Evolutionary conservation across 2,888 invertebrate species (phyloP).

Genomic region (Rotaria sp.): DNA sequence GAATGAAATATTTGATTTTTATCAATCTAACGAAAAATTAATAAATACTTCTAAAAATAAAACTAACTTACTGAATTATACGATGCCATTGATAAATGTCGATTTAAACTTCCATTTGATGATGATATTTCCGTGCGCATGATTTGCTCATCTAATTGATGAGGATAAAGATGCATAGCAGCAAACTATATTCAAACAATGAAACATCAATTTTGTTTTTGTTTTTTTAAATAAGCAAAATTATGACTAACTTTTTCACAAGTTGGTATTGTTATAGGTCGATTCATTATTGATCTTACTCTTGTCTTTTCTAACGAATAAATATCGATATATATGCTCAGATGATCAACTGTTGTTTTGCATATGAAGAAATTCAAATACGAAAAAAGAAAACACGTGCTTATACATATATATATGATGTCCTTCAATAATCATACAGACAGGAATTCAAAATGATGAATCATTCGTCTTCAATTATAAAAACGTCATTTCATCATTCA

Average conservation of each 20-base stretch:
- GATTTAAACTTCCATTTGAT: not conserved
- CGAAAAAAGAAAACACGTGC: not conserved
- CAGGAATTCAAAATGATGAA: not conserved
- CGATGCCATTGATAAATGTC: not conserved
- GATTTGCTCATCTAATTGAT: not conserved
- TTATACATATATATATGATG: not conserved
- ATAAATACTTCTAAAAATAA: too few species aligned
- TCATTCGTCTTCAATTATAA: not conserved
- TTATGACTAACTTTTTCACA: not conserved
- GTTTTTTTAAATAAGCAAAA: too few species aligned
- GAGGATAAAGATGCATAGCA: not conserved
- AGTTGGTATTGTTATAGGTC: not conserved
- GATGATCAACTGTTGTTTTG: not conserved
- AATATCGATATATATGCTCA: not conserved
- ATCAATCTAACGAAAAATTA: not conserved
- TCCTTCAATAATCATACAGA: not conserved
- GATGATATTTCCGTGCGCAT: not conserved
- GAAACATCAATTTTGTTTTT: not conserved
- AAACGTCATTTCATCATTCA: too few species aligned
- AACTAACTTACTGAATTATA: not conserved
- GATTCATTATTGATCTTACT: not conserved
- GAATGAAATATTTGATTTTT: not conserved
- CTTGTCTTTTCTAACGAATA: not conserved
- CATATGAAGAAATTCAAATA: not conserved
- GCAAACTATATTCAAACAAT: not conserved